Evolutionary conservation across 2,888 invertebrate species (phyloP).

Genomic region (Thymelicus lineola): DNA sequence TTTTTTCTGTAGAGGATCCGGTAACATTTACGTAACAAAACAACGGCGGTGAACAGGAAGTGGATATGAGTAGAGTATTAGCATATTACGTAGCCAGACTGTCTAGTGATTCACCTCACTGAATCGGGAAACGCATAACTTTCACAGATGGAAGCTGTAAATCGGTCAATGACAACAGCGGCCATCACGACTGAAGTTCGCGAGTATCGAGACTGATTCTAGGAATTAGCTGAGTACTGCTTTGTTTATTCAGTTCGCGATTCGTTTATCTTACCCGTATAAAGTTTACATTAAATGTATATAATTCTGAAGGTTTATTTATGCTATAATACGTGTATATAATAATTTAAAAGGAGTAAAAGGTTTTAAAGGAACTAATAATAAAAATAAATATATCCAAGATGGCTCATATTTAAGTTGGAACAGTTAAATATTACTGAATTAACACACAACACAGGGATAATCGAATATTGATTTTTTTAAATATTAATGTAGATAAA

Average conservation of each 20-base stretch:
- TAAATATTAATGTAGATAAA: no score
- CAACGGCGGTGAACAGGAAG: background rate
- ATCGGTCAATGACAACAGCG: slow-evolving; percentile 30
- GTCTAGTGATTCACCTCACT: slow-evolving; percentile 5
- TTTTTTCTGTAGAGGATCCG: background rate
- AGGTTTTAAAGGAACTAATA: no score
- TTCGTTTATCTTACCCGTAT: background rate
- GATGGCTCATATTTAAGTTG: no score
- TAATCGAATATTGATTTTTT: no score
- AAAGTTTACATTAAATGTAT: background rate
- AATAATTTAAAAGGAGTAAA: no score
- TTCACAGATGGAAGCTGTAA: slow-evolving; percentile 15
- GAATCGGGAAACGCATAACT: background rate
- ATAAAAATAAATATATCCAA: no score
- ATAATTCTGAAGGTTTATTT: background rate
- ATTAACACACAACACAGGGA: no score
- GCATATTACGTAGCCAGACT: background rate
- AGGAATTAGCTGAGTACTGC: background rate
- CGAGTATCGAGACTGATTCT: background rate
- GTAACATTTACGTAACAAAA: background rate
- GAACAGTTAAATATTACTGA: no score
- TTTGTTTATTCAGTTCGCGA: background rate
- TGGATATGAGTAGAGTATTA: background rate
- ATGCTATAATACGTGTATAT: no score
- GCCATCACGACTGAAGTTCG: background rate